Conservation (phyloP, 2,888 invertebrate species). For the Lypha dubia region DNA sequence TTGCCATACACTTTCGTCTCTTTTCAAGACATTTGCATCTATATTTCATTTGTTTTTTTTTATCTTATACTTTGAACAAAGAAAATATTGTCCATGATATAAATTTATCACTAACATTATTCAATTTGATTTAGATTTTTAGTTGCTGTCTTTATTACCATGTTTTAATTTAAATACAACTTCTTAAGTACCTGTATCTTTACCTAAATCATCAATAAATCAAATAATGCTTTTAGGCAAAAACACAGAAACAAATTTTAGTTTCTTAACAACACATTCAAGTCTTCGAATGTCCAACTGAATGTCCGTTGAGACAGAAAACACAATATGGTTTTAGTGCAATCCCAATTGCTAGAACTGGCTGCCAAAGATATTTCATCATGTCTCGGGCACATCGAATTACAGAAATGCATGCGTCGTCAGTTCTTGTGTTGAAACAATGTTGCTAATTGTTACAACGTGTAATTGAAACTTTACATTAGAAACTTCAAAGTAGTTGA, state of each 20-base stretch:
- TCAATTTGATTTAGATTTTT: slow-evolving; percentile 67
- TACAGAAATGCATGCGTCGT: slow-evolving; percentile 11
- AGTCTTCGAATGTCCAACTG: background rate
- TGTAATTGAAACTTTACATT: slow-evolving; percentile 66
- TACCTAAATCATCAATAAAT: slow-evolving; percentile 63
- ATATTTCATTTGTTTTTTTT: background rate
- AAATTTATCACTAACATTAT: slow-evolving; percentile 67
- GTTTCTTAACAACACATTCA: slow-evolving; percentile 29
- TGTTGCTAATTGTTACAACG: slow-evolving; percentile 71
- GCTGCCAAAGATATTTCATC: slow-evolving; percentile 41
- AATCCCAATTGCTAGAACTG: slow-evolving; percentile 6
- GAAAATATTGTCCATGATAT: background rate
- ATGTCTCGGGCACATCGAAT: background rate
- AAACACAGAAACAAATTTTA: slow-evolving; percentile 13
- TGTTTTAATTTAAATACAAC: slow-evolving; percentile 63
- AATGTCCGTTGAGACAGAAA: slow-evolving; percentile 14
- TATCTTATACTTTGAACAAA: background rate
- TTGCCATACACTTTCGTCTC: background rate
- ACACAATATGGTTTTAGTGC: background rate
- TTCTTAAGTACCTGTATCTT: slow-evolving; percentile 64
- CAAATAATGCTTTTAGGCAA: slow-evolving; percentile 65
- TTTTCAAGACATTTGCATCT: slow-evolving; percentile 31
- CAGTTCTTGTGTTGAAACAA: slow-evolving; percentile 63
- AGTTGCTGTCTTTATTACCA: slow-evolving; percentile 65
- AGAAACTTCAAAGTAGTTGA: slow-evolving; percentile 57